Base-by-base conservation (phyloP, 2,113 vertebrate species). In the Cygnus atratus region DNA sequence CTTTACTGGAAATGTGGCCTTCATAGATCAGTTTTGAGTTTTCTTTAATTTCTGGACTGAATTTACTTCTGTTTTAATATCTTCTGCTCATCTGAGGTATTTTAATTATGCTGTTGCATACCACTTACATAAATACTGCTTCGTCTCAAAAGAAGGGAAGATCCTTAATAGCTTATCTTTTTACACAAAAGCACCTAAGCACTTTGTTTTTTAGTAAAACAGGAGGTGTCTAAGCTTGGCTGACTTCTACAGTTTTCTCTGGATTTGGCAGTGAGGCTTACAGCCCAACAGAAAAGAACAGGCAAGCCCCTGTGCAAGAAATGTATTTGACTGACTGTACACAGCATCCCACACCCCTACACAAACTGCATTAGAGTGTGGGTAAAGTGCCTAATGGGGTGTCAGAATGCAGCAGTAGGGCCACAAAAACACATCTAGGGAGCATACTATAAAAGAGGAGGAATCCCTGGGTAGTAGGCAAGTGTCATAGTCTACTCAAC, bases 341-440 rank as follows among this genome's bases (percentile, higher is more conserved):
- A 65, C 13, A 37, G 39, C 66, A 57, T n/a, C 9, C 6, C n/a
- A 61, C 43, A 43, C 19, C 18, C 25, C 6, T 17, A 0, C 29
- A 15, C 19, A 21, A 6, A 25, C 0, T 6, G 35, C 35, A 4
- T 17, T 82, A 29, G 39, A 57, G 21, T 2, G 5, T 1, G 29
- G 15, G 13, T 65, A 52, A 75, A 46, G 25, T 9, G 18, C 44
- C 28, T 39, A 74, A 35, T 29, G 37, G 18, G n/a, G 14, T 39
- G 14, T 46, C 28, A 66, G 25, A 28, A 39, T 19, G n/a, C n/a
- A 84, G 44, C 21, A 50, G 15, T 2, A 62, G 25, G 35, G 21
- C 25, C 61, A 37, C 18, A 48, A 43, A 71, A 50, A 52, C 17
- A 39, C 17, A 28, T 29, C 12, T 61, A 13, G 25, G 19, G 8